A percentile compares a stretch with the other conserved stretches of the same genome.
Conservation (phyloP, 2,797 vertebrate species). For the Rhyacichthys aspro region DNA sequence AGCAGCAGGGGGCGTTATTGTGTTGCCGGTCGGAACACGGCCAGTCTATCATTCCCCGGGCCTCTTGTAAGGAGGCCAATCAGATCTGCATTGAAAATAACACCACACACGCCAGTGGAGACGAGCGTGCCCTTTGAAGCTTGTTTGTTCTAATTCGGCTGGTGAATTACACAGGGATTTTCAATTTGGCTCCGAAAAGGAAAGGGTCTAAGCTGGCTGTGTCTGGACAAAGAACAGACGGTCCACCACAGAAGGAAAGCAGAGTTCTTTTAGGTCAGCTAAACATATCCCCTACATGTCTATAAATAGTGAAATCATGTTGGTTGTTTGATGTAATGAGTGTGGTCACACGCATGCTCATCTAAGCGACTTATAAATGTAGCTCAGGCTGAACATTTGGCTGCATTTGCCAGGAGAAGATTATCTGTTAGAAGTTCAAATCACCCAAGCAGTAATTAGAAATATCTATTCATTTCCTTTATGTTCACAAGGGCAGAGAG, state of each 20-base stretch:
- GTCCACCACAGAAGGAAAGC: background rate
- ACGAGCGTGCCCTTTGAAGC: constrained; percentile 33
- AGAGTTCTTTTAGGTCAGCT: constrained; percentile 46
- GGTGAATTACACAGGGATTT: constrained; percentile 50
- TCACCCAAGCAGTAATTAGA: constrained; percentile 59
- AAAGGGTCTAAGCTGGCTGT: constrained; percentile 39
- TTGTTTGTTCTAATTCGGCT: constrained; percentile 64
- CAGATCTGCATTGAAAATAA: constrained; percentile 45
- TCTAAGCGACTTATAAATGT: constrained; percentile 57
- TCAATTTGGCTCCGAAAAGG: constrained; percentile 47
- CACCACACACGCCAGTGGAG: constrained; percentile 20
- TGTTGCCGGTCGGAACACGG: constrained; percentile 51
- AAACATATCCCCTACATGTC: constrained; percentile 63
- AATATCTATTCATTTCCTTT: no score
- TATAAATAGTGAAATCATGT: constrained; percentile 66
- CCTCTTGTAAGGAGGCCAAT: constrained; percentile 40
- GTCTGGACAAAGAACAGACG: constrained; percentile 66
- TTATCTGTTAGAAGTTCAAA: constrained; percentile 67
- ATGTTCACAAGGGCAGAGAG: no score
- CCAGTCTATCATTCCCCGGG: constrained; percentile 29
- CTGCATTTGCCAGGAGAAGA: constrained; percentile 60
- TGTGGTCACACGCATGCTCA: constrained; percentile 40
- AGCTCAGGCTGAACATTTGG: constrained; percentile 59
- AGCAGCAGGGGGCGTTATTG: constrained; percentile 79
- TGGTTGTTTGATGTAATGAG: constrained; percentile 67